Conservation (phyloP, 2,113 vertebrate species). For the Nothocercus julius region DNA sequence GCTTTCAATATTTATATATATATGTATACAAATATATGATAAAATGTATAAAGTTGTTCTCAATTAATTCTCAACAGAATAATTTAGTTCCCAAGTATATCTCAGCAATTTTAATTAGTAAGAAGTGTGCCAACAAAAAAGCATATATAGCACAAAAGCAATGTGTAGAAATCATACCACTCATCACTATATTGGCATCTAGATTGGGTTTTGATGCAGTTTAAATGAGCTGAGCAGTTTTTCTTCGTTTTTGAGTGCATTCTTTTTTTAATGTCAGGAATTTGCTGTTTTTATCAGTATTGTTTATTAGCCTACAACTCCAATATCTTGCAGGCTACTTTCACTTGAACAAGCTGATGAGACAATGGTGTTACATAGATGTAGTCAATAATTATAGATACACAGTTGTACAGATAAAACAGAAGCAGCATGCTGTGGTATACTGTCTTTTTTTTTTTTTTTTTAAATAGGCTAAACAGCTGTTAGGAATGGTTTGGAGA, state of each 20-base stretch:
- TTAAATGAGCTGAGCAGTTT: constrained; percentile 10
- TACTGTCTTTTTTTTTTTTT: neutral
- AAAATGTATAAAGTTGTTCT: constrained; percentile 21
- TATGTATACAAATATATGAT: neutral
- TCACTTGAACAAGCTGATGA: neutral
- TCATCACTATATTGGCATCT: neutral
- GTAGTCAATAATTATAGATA: no score
- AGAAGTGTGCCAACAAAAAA: constrained; percentile 17
- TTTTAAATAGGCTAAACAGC: neutral
- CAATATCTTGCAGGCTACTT: neutral
- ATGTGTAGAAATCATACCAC: neutral
- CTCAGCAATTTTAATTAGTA: constrained; percentile 50
- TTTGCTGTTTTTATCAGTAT: neutral
- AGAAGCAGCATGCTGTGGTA: neutral
- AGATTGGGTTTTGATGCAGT: constrained; percentile 15
- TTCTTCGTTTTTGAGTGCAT: neutral
- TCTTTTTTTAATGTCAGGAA: neutral
- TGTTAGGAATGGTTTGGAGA: neutral
- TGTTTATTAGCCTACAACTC: neutral
- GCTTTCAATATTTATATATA: constrained; percentile 18
- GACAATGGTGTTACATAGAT: neutral
- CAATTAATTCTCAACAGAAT: constrained; percentile 7
- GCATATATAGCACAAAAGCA: neutral
- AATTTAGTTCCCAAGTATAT: neutral
- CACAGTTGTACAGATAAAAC: neutral